Conservation (phyloP, 2,113 vertebrate species). For the Ancistrus triradiatus region DNA sequence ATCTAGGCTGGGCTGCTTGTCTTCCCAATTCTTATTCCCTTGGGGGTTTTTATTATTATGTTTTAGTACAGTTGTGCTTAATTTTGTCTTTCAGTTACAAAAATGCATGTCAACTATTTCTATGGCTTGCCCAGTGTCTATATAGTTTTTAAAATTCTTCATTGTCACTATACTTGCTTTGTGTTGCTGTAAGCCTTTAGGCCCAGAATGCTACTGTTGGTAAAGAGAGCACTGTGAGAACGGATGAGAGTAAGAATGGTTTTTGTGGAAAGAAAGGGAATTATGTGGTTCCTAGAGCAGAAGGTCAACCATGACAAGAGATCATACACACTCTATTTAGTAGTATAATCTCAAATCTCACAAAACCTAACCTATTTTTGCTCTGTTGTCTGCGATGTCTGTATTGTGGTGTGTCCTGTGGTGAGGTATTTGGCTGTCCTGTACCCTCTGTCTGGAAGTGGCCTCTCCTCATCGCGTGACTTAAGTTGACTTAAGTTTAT, state of each 20-base stretch:
- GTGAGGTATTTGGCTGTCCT: slow-evolving; percentile 20
- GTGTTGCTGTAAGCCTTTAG: not conserved
- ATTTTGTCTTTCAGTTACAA: too few species aligned
- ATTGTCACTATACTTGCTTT: too few species aligned
- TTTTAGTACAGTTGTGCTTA: too few species aligned
- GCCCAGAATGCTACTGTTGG: not conserved
- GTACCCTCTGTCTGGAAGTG: slow-evolving; percentile 20
- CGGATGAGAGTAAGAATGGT: not conserved
- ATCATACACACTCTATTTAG: slow-evolving; percentile 15
- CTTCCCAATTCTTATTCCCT: too few species aligned
- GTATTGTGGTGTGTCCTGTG: slow-evolving; percentile 22
- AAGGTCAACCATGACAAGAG: slow-evolving; percentile 28
- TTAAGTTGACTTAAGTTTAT: slow-evolving; percentile 16
- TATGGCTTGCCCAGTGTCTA: too few species aligned
- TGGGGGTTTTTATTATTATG: too few species aligned
- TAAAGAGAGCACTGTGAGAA: slow-evolving; percentile 8
- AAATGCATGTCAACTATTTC: too few species aligned
- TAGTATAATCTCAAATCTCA: slow-evolving; percentile 14
- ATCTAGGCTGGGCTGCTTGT: too few species aligned
- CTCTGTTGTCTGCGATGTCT: slow-evolving; percentile 12
- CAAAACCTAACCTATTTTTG: slow-evolving; percentile 21
- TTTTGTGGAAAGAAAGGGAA: slow-evolving; percentile 17
- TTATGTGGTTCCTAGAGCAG: slow-evolving; percentile 9
- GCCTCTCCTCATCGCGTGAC: slow-evolving; percentile 14
- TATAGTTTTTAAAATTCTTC: too few species aligned